Evolutionary conservation across 1,140 invertebrate genomes (phyloP).

Genomic region (Monomorium pharaonis): DNA sequence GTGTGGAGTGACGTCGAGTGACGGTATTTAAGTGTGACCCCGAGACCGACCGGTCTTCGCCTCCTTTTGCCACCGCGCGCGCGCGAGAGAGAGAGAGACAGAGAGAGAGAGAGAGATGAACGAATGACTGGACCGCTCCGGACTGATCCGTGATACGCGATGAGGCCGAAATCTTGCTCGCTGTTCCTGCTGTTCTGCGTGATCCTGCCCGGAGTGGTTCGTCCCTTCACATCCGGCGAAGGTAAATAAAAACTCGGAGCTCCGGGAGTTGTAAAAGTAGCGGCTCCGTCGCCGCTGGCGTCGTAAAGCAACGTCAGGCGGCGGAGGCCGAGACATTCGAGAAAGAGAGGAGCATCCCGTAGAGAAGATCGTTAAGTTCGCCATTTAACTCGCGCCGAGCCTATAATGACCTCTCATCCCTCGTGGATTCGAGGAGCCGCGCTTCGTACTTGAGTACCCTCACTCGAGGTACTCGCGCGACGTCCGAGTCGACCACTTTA

Average conservation of each 20-base stretch:
- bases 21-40: neutral
- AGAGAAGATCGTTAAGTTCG: slow-evolving; percentile 66
- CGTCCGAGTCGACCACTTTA: slow-evolving; percentile 33
- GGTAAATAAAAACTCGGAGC: slow-evolving; percentile 72
- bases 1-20: slow-evolving; percentile 20
- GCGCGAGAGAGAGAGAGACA: too few relatives aligned
- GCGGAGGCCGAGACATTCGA: neutral
- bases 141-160: slow-evolving; percentile 67
- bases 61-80: neutral
- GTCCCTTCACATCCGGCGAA: slow-evolving; percentile 82
- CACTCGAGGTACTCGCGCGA: slow-evolving; percentile 2
- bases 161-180: slow-evolving; percentile 82
- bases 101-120: slow-evolving; percentile 75
- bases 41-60: neutral
- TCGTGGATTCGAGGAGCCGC: slow-evolving; percentile 34
- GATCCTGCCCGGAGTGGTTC: slow-evolving; percentile 76
- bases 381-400: slow-evolving; percentile 69
- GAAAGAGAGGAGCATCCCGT: slow-evolving; percentile 26
- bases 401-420: slow-evolving; percentile 70
- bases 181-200: slow-evolving; percentile 80
- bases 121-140: slow-evolving; percentile 76
- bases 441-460: neutral
- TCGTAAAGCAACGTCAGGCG: slow-evolving; percentile 32
- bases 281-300: neutral
- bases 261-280: slow-evolving; percentile 58